phyloP scores from a whole-genome alignment of 2,797 vertebrate genomes.

The Lepus oiostolus region DNA sequence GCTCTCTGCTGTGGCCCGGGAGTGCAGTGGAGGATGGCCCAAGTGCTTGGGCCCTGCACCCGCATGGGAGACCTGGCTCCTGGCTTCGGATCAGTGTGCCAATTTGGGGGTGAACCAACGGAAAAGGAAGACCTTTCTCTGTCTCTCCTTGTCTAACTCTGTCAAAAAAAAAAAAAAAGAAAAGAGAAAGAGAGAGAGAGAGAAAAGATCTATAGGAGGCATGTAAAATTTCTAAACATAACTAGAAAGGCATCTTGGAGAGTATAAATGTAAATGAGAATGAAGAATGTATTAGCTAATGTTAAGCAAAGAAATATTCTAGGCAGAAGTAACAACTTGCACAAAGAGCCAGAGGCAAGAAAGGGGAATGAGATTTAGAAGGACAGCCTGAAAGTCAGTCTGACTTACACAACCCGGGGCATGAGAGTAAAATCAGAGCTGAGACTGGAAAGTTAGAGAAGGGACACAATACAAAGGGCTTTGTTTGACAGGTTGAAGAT shows the following conservation, averaged over 20 bases:
- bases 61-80: no score
- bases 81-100: no score
- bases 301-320: background rate
- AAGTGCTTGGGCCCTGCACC: no score
- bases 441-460: background rate
- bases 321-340: background rate
- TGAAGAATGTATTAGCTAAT: background rate
- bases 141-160: no score
- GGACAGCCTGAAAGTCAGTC: background rate
- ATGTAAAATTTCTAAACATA: background rate
- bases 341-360: slow-evolving; percentile 54
- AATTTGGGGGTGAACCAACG: no score
- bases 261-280: background rate
- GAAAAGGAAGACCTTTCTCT: no score
- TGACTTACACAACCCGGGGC: background rate
- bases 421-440: background rate
- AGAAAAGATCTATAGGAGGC: background rate
- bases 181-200: no score
- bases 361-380: background rate
- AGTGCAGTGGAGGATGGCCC: no score
- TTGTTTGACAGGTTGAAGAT: background rate
- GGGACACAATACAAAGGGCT: background rate
- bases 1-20: no score
- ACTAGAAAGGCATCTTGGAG: background rate
- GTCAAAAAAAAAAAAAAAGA: no score